Evolutionary conservation across 2,113 vertebrate genomes (phyloP), one percentile per base, ranked within the genome.

Genomic region (Danionella cerebrum): DNA sequence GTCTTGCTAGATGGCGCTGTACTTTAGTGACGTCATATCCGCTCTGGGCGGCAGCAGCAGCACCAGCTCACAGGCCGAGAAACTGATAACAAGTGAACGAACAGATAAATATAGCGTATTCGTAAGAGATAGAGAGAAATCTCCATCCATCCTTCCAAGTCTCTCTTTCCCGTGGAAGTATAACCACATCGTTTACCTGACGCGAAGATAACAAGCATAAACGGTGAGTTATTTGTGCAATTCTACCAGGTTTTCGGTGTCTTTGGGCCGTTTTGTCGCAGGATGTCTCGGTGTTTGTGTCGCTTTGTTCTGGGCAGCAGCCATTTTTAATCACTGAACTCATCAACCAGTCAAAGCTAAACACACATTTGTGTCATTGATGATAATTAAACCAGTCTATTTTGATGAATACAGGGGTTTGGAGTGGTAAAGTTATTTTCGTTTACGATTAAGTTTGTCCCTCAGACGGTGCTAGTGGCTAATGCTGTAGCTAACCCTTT

Each of bases 221-320:
- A 83, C 69, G 84, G 89, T 89, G 73, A 87, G 89, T 85, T 74
- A 33, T 77, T 33, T 29, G 13, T 3, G 18, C 27, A n/a, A n/a
- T n/a, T 1, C 29, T 5, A 33, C 5, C 1, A 5, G 29, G 29
- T 5, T 1, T 5, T 1, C 29, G 29, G 29, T 6, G 29, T 1
- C 29, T 70, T 75, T 71, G 58, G 7, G 2, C 25, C 59, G 21
- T 22, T 36, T 62, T 47, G 51, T 36, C 25, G 12, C 38, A 24
- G 16, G 45, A 19, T 67, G 78, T 75, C 80, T 78, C 57, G 29
- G 74, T 72, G 48, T 86, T 84, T 84, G 84, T 86, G 84, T 86
- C 79, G 89, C 88, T 90, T 90, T 90, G 89, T 90, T 90, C 87
- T 85, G 70, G 13, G 80, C 78, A 84, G 87, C 87, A 81, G 89